Conservation (phyloP, 1,140 invertebrate genomes). For the Drosophila ironensis region DNA sequence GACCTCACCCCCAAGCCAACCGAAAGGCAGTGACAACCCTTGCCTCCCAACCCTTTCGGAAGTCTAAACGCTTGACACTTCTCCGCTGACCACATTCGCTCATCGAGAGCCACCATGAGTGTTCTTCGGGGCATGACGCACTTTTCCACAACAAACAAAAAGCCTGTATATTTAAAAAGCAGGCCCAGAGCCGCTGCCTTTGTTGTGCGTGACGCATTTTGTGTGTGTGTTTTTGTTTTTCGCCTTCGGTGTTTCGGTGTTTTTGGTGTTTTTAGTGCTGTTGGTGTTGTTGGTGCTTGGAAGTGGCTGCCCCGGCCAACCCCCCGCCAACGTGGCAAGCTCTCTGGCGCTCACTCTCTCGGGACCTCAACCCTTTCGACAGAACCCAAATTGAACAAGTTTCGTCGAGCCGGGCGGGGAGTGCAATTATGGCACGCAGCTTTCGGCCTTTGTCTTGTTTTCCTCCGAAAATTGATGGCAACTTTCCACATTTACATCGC, state of each 20-base stretch:
- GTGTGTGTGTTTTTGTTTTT: slow-evolving; percentile 43
- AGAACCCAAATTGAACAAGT: slow-evolving; percentile 66
- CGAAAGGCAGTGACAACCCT: slow-evolving; percentile 49
- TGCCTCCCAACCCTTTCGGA: slow-evolving; percentile 61
- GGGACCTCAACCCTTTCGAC: slow-evolving; percentile 61
- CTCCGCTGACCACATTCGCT: slow-evolving; percentile 57
- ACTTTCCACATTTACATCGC: slow-evolving; percentile 62
- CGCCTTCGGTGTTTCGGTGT: slow-evolving; percentile 29
- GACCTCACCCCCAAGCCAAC: slow-evolving; percentile 19
- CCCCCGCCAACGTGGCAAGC: slow-evolving; percentile 2
- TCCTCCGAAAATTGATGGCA: slow-evolving; percentile 74
- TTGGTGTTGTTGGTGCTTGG: background rate
- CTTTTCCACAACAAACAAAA: slow-evolving; percentile 18
- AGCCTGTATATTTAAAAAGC: background rate
- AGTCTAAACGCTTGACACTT: slow-evolving; percentile 72
- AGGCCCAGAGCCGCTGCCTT: slow-evolving; percentile 13
- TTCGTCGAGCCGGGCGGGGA: slow-evolving; percentile 29
- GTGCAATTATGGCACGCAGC: slow-evolving; percentile 63
- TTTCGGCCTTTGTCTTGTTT: slow-evolving; percentile 72
- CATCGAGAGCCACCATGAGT: slow-evolving; percentile 21
- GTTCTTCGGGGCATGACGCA: slow-evolving; percentile 40
- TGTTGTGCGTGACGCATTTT: slow-evolving; percentile 70
- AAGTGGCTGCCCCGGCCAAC: slow-evolving; percentile 25
- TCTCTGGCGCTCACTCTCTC: slow-evolving; percentile 1
- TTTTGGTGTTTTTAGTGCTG: background rate